Percentiles rank a stretch among this genome's conserved stretches.
Conservation (phyloP, 2,113 vertebrate genomes). For the Rhinoptilus africanus region DNA sequence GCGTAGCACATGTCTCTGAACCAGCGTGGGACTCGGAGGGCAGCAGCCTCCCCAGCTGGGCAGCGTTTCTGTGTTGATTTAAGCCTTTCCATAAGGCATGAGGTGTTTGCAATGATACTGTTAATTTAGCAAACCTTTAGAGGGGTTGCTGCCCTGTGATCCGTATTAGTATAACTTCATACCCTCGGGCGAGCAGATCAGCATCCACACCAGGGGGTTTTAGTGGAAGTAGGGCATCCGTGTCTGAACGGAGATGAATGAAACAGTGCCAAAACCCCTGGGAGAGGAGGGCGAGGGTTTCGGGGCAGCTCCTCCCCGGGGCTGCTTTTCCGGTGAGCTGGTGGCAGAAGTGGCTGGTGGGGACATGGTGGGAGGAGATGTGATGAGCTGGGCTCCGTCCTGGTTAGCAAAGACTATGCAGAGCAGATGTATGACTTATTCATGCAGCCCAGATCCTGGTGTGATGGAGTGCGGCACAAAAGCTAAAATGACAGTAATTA, state of each 20-base stretch:
- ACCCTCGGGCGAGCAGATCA: not conserved
- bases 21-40: not conserved
- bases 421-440: constrained; percentile 8
- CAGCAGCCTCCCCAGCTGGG: not conserved
- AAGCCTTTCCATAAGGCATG: not conserved
- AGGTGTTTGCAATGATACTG: not conserved
- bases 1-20: not conserved
- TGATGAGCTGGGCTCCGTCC: not conserved
- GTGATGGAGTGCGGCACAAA: not conserved
- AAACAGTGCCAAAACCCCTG: not conserved
- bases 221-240: not conserved
- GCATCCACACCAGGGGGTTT: not conserved
- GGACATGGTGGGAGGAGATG: not conserved
- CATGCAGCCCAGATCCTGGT: not conserved
- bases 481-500: constrained; percentile 48
- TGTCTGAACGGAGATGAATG: not conserved
- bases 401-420: not conserved
- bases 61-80: not conserved
- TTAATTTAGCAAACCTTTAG: not conserved
- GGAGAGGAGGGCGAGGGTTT: not conserved
- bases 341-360: fast-evolving
- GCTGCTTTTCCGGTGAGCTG: not conserved
- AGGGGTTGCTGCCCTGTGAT: not conserved
- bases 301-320: not conserved
- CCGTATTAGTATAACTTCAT: fast-evolving